Evolutionary conservation across 2,113 vertebrate genomes (phyloP).

Genomic region (Gymnarchus niloticus): DNA sequence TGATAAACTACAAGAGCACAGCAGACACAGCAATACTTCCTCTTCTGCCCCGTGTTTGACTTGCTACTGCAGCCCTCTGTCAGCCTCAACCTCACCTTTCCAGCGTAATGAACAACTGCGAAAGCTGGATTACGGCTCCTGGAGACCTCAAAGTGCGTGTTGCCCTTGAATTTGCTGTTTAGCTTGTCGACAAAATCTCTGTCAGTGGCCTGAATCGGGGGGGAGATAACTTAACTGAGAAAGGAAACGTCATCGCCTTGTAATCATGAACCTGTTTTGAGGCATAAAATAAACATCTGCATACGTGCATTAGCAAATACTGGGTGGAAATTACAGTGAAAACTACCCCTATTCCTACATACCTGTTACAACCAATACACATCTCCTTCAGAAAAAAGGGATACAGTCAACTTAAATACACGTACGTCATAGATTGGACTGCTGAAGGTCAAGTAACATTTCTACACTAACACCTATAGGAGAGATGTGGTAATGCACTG

Average conservation of each 20-base stretch:
- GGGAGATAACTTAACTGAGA: too few relatives aligned
- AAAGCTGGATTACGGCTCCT: slow-evolving; percentile 52
- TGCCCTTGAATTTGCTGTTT: slow-evolving; percentile 57
- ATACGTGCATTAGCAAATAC: neutral
- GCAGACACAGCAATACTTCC: neutral
- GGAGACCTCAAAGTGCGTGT: slow-evolving; percentile 51
- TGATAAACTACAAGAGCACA: neutral
- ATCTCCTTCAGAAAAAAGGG: too few relatives aligned
- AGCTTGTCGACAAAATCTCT: slow-evolving; percentile 67
- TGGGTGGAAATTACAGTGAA: neutral
- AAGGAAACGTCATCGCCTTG: neutral
- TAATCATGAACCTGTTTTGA: neutral
- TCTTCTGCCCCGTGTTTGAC: neutral
- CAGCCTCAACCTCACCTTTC: slow-evolving; percentile 54
- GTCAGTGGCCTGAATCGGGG: slow-evolving; percentile 60
- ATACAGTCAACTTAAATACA: neutral
- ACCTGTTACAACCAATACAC: too few relatives aligned
- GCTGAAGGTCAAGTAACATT: too few relatives aligned
- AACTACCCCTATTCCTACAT: too few relatives aligned
- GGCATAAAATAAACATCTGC: neutral
- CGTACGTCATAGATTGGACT: too few relatives aligned
- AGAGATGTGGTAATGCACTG: neutral
- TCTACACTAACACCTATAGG: neutral
- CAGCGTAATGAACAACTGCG: slow-evolving; percentile 64
- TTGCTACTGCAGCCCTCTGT: neutral